A percentile compares a stretch with the other conserved stretches of the same genome.
Conservation (phyloP, 2,888 invertebrate genomes). For the Drosophila rellima region DNA sequence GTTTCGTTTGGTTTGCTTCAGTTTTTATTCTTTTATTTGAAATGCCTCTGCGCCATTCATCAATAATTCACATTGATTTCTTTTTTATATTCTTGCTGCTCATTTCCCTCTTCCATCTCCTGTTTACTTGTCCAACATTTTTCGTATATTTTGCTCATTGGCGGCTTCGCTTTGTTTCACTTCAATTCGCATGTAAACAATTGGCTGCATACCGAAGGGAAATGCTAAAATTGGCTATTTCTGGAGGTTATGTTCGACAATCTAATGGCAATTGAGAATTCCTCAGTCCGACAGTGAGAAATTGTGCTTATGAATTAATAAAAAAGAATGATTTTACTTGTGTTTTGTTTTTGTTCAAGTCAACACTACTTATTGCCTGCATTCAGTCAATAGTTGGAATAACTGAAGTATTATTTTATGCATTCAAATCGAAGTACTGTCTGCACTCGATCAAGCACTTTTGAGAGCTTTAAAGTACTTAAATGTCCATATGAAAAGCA, state of each 20-base stretch:
- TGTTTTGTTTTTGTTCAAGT: background rate
- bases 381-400: background rate
- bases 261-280: constrained; percentile 9
- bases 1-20: constrained; percentile 37
- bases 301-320: constrained; percentile 47
- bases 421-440: background rate
- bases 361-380: background rate
- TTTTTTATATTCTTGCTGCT: constrained; percentile 42
- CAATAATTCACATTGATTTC: constrained; percentile 82
- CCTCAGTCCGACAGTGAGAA: constrained; percentile 9
- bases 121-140: constrained; percentile 39
- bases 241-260: constrained; percentile 22
- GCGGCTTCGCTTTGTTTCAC: constrained; percentile 42
- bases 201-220: constrained; percentile 58
- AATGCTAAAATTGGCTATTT: constrained; percentile 39
- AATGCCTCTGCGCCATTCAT: constrained; percentile 70
- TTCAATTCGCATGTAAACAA: constrained; percentile 61
- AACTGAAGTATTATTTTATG: background rate
- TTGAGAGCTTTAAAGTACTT: background rate
- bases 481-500: background rate
- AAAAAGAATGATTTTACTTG: constrained; percentile 17
- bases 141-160: constrained; percentile 39
- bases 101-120: constrained; percentile 24
- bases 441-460: background rate
- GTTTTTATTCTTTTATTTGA: constrained; percentile 51